Evolutionary conservation across 2,113 vertebrate species (phyloP), one percentile per base, ranked within the genome.

Genomic region (Otus sunia): DNA sequence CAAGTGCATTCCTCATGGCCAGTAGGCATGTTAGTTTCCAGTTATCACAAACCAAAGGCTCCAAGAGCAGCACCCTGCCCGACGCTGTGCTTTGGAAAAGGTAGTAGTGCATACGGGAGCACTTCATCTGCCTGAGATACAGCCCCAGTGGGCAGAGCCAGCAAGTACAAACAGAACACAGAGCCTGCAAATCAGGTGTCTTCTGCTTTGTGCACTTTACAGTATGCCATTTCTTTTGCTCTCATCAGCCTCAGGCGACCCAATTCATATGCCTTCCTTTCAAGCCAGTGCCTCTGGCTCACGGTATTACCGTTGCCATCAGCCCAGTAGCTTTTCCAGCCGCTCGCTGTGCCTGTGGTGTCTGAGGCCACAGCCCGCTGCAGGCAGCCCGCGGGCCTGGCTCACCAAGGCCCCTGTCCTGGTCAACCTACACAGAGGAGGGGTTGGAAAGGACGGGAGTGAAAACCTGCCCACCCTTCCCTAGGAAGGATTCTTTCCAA

Each of bases 221-320:
- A n/a, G 29, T 9, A 14, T 2, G 4, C 13, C 0, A 0, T 34
- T 67, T 41, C 75, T 55, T 59, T 53, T 60, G n/a, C 30, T 64
- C 26, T 77, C 12, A 26, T 16, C 20, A 18, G 0, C 39, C 37
- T 66, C 26, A 26, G 49, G 41, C n/a, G 55, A 16, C 16, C 16
- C 58, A 30, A 11, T 49, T 50, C 23, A 11, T 7, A 5, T 7
- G n/a, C 39, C n/a, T 67, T 20, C 41, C 55, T 80, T 30, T 29
- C 34, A 36, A 67, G 25, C 18, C 63, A n/a, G 36, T 9, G 37
- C 37, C 36, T 22, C 19, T 2, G 1, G 32, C 50, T 63, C 27
- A 20, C 22, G 0, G 0, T 23, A 8, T 34, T 17, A 21, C 36
- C 36, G 1, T n/a, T 25, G 11, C 56, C 37, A 4, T 29, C 45